A percentile compares a stretch with the other conserved stretches of the same genome.
Evolutionary conservation across 2,113 vertebrate species (phyloP).

Genomic region (Macquaria australasica): DNA sequence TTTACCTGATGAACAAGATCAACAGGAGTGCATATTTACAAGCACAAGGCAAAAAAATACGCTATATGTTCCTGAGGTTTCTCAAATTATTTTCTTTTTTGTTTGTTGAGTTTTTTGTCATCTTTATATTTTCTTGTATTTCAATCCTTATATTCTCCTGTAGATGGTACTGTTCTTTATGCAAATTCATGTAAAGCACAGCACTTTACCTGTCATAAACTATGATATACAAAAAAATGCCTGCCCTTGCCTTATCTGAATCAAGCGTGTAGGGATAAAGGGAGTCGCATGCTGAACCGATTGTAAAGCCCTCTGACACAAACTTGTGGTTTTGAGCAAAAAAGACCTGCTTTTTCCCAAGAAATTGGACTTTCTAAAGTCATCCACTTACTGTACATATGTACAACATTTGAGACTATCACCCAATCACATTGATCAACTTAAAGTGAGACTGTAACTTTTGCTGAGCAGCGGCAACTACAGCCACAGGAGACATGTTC

Average conservation of each 20-base stretch:
- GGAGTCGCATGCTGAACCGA: background rate
- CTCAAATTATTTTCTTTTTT: too few species aligned
- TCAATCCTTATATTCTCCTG: background rate
- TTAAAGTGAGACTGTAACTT: background rate
- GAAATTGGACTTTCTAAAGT: too few species aligned
- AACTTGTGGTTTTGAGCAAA: background rate
- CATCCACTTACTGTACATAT: background rate
- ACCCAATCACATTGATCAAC: background rate
- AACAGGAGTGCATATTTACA: background rate
- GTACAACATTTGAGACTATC: background rate
- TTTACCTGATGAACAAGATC: background rate
- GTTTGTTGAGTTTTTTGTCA: background rate
- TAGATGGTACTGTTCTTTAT: background rate
- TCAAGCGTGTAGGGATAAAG: background rate
- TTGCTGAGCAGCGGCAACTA: background rate
- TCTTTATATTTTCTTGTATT: background rate
- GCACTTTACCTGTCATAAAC: background rate
- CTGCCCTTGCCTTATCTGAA: too few species aligned
- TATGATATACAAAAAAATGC: background rate
- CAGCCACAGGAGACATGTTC: background rate
- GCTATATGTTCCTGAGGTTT: background rate
- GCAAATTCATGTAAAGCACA: background rate
- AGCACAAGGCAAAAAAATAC: background rate
- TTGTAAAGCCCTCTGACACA: background rate
- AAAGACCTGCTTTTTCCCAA: too few species aligned